Conservation (phyloP, 2,797 vertebrate genomes). For the Darevskia mixta region DNA sequence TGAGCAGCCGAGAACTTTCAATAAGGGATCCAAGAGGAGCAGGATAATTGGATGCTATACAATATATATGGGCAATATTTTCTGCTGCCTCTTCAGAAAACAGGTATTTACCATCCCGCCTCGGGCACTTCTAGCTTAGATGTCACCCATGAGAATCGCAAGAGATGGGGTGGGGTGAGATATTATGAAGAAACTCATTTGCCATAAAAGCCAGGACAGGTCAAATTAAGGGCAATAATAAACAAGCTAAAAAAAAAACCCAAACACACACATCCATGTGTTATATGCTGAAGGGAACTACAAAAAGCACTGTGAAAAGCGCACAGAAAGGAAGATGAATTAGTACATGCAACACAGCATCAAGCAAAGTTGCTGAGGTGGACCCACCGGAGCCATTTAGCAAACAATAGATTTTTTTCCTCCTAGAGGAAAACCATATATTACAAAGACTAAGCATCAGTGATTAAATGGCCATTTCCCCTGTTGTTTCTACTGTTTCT, state of each 20-base stretch:
- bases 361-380: conserved; percentile 6
- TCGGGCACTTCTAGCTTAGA: conserved; percentile 37
- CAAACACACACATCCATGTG: conserved; percentile 22
- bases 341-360: not conserved
- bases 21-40: conserved; percentile 5
- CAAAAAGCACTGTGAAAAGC: conserved; percentile 18
- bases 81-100: conserved; percentile 41
- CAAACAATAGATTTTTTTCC: conserved; percentile 21
- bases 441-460: conserved; percentile 42
- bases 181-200: conserved; percentile 32
- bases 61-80: conserved; percentile 25
- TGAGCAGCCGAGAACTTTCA: not conserved
- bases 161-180: conserved; percentile 25
- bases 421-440: conserved; percentile 45
- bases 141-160: conserved; percentile 29
- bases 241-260: not conserved
- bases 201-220: not conserved
- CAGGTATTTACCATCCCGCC: conserved; percentile 37
- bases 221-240: conserved; percentile 34
- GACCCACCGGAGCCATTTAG: conserved; percentile 16
- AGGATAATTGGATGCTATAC: conserved; percentile 15
- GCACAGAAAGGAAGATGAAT: conserved; percentile 29
- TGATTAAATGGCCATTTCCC: conserved; percentile 12
- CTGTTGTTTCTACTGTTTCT: conserved; percentile 41
- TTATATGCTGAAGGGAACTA: conserved; percentile 35